Conservation (phyloP, 2,888 invertebrate species). For the Papilio gigon region DNA sequence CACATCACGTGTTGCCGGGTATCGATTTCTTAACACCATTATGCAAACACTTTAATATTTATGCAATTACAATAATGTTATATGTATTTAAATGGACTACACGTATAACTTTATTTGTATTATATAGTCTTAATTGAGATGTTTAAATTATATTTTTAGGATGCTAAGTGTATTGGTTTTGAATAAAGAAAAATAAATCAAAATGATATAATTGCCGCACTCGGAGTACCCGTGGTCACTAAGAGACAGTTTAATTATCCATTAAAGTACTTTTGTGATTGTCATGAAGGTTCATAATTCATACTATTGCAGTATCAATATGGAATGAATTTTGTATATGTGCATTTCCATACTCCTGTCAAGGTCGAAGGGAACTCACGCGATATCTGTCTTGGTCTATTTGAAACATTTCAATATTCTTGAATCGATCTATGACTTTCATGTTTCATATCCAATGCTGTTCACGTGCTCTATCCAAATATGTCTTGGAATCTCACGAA, state of each 20-base stretch:
- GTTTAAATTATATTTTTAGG: too few species aligned
- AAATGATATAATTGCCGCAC: too few species aligned
- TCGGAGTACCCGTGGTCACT: neutral
- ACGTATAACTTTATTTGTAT: neutral
- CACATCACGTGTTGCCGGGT: conserved; percentile 7
- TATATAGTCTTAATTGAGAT: too few species aligned
- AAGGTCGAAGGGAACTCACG: conserved; percentile 31
- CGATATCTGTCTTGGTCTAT: conserved; percentile 17
- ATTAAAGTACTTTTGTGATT: neutral
- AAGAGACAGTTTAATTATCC: neutral
- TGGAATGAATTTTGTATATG: conserved; percentile 2
- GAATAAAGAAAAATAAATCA: too few species aligned
- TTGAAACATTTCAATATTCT: neutral
- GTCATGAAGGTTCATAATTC: neutral
- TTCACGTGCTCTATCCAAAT: conserved; percentile 28
- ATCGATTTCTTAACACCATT: conserved; percentile 22
- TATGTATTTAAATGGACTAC: conserved; percentile 1
- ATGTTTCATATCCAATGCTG: conserved; percentile 7
- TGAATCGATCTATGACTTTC: conserved; percentile 20
- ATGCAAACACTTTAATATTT: conserved; percentile 14
- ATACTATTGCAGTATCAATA: neutral
- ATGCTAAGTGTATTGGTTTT: too few species aligned
- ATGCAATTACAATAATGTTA: conserved; percentile 13
- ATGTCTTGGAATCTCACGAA: neutral
- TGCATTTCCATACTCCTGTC: conserved; percentile 8